Base-by-base conservation (phyloP, 2,113 vertebrate genomes). In the Paratilapia polleni region DNA sequence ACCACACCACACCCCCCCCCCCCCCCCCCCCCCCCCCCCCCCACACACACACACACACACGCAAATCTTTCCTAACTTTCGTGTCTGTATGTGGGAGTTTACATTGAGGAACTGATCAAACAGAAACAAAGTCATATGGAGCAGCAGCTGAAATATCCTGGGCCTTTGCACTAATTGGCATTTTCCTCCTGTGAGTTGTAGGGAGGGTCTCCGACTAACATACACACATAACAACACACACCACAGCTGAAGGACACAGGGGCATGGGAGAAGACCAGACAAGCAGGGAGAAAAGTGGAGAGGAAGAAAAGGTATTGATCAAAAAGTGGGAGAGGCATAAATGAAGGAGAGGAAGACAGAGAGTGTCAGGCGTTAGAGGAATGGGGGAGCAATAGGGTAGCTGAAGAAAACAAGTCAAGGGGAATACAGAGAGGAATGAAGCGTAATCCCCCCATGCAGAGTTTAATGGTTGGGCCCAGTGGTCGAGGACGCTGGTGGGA, bases 391-490 rank as follows among this genome's bases (percentile, higher is more conserved):
- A 6, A 73, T 54, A 49, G 85, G 64, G 80, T 78, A 78, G 78
- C 60, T 9, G 26, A 34, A 22, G 80, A 78, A 84, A 87, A 85
- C 74, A 82, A 89, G 86, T 79, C 80, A 81, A 83, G 83, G 79
- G 78, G 90, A 93, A 91, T n/a, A 66, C 54, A n/a, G 82, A 78
- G 79, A 88, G 88, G 76, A 87, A 68, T 49, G 43, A 82, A 73
- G 84, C 80, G n/a, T 92, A 88, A 87, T 86, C 88, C 82, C 86
- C 88, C 85, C 91, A 87, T 86, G 91, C 60, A 31, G 91, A 81
- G 92, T 89, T 88, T 87, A 93, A 93, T 94, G 92, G 92, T 91
- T 87, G 13, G 6, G 82, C 83, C 89, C 92, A 88, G 90, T 85
- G 62, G 91, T 90, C 3, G 62, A 91, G 88, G 68, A 13, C 4